A percentile compares a stretch with the other conserved stretches of the same genome.
These are phyloP conservation scores for Lerema accius DNA, from an alignment of 1,140 invertebrate genomes.

Conservation along the genomic window DNA sequence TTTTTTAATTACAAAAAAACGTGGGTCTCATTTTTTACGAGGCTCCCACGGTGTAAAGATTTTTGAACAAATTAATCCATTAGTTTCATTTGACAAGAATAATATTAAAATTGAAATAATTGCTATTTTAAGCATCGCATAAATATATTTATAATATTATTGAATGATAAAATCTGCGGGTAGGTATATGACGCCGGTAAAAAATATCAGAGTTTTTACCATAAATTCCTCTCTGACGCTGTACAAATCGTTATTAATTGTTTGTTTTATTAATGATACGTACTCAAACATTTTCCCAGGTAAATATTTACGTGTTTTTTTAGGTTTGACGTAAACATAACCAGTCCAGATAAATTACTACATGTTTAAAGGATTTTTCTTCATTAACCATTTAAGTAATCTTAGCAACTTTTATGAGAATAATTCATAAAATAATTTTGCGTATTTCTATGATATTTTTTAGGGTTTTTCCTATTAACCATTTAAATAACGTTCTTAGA, in stretches of 20 bases:
- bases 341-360: neutral
- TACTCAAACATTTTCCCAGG: neutral
- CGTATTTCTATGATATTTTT: too few relatives aligned
- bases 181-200: neutral
- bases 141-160: constrained; percentile 29
- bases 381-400: too few relatives aligned
- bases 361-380: too few relatives aligned
- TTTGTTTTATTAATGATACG: neutral
- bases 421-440: too few relatives aligned
- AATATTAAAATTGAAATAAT: constrained; percentile 36
- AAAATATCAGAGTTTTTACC: neutral
- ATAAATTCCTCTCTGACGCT: constrained; percentile 13
- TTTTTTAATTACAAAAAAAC: constrained; percentile 58
- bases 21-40: constrained; percentile 75
- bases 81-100: constrained; percentile 44
- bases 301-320: neutral
- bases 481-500: too few relatives aligned
- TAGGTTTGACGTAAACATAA: neutral
- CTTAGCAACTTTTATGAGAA: too few relatives aligned
- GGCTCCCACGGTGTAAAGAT: constrained; percentile 58
- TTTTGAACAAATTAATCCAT: constrained; percentile 51
- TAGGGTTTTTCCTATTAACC: too few relatives aligned
- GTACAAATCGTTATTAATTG: constrained; percentile 13
- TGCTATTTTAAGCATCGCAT: constrained; percentile 18
- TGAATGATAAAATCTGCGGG: constrained; percentile 22